Evolutionary conservation across 2,797 vertebrate genomes (phyloP), one percentile per base, ranked within the genome.

Genomic region (Scleropages formosus): DNA sequence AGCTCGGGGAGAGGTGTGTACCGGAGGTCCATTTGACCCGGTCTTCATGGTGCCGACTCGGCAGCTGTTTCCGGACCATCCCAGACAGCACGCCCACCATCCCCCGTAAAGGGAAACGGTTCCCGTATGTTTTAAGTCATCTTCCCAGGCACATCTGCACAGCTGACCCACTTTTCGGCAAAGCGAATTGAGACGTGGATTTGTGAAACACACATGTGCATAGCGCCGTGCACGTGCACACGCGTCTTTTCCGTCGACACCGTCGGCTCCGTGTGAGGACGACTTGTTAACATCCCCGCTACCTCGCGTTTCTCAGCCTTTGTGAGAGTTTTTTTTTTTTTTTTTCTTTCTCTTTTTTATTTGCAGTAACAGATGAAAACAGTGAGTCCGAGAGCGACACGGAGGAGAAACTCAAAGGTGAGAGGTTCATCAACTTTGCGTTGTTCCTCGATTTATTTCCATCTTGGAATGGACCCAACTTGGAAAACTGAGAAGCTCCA

Each of bases 341-440:
- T n/a, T n/a, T n/a, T n/a, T n/a, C n/a, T n/a, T 56, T 2, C 1
- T 56, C 51, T 56, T 56, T 56, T 56, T 9, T 27, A 27, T 73
- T 58, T 79, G 46, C 74, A 95, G 94, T 96, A 86, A 96, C 96
- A 24, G 97, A 98, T 73, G 97, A 98, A 81, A 98, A 98, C 89
- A 98, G 97, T 22, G 97, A 98, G 87, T 98, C 97, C 0, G 97
- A 98, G 85, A 98, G 97, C 58, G 97, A 98, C 90, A 96, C 95
- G 0, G 97, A 98, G 82, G 97, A 98, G 88, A 98, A 97, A 80
- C 89, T 97, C 63, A 95, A 94, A 95, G 96, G 96, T 98, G 80
- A 92, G 86, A 46, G 20, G 11, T 68, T 44, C 8, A 31, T 44
- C 8, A 10, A 4, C 56, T 56, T 53, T 12, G 0, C 7, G 44